Base-by-base conservation (phyloP, 2,888 invertebrate genomes). In the Nebria salina region DNA sequence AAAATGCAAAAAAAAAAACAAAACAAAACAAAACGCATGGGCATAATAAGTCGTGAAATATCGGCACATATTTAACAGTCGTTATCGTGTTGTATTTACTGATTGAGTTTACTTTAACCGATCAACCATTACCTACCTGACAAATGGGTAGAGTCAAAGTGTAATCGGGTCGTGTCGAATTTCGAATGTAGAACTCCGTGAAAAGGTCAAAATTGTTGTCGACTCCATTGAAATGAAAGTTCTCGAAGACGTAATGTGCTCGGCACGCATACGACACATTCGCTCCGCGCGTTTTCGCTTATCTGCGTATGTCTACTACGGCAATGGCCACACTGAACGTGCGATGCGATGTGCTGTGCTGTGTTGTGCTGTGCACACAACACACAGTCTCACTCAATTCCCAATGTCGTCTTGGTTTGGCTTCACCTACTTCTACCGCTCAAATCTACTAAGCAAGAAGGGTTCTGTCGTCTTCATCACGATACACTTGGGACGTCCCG, bases 401-500 rank as follows among this genome's bases (percentile, higher is more conserved):
- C 2, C 15, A 54, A 13, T 54, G 54, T 54, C 8, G 54, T 11
- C 11, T 54, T 54, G 54, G 54, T 54, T 54, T 54, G 54, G 54
- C 54, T 54, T 54, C 54, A 54, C 54, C 54, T 54, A 54, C 54
- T 54, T 54, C 54, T 54, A 8, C 54, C 54, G 54, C 54, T 54
- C 54, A 54, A 54, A 54, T 54, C 54, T 7, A 54, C 11, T 54
- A 64, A 64, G 68, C 65, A 65, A 66, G 65, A 68, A 76, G 76
- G 66, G 76, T 54, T 76, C 34, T 65, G 34, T 72, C 64, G 82
- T 84, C 78, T 84, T 84, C 73, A 85, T 86, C 65, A 80, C 78
- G 68, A 84, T 84, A 83, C 34, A 85, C 85, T 81, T 90, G 87
- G 66, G 89, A 88, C 5, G 89, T 86, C 82, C 85, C 77, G 80